phyloP scores from a whole-genome alignment of 2,113 vertebrate species.

The Misgurnus mizolepis region DNA sequence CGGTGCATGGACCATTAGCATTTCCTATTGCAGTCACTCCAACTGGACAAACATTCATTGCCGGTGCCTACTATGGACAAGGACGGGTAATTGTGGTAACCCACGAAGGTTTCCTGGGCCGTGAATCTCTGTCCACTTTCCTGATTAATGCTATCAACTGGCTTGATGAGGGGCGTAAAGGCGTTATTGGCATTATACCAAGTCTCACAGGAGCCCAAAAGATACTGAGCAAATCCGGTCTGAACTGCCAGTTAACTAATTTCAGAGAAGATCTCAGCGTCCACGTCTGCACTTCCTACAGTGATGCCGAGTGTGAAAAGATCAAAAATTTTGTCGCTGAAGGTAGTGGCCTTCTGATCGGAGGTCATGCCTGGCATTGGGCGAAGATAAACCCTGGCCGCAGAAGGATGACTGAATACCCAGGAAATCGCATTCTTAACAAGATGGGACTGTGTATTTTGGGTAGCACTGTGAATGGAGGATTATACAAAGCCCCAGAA shows the following conservation, averaged over 20 bases:
- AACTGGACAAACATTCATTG: constrained; percentile 63
- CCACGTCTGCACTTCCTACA: constrained; percentile 55
- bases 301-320: constrained; percentile 55
- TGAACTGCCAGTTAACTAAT: neutral
- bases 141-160: constrained; percentile 72
- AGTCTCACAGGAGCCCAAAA: constrained; percentile 18
- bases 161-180: constrained; percentile 70
- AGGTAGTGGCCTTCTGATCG: constrained; percentile 81
- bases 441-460: constrained; percentile 83
- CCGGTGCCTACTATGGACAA: constrained; percentile 74
- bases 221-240: constrained; percentile 17
- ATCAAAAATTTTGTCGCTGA: constrained; percentile 77
- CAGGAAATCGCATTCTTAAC: constrained; percentile 85
- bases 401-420: constrained; percentile 69
- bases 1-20: constrained; percentile 72
- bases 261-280: constrained; percentile 32
- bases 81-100: constrained; percentile 70
- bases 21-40: constrained; percentile 70
- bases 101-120: constrained; percentile 66
- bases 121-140: constrained; percentile 61
- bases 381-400: constrained; percentile 59
- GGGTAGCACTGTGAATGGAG: constrained; percentile 55
- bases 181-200: constrained; percentile 56
- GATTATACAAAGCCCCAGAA: constrained; percentile 55
- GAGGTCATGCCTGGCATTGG: constrained; percentile 84